Evolutionary conservation across 2,113 vertebrate species (phyloP).

Genomic region (Pollimyrus isidori): DNA sequence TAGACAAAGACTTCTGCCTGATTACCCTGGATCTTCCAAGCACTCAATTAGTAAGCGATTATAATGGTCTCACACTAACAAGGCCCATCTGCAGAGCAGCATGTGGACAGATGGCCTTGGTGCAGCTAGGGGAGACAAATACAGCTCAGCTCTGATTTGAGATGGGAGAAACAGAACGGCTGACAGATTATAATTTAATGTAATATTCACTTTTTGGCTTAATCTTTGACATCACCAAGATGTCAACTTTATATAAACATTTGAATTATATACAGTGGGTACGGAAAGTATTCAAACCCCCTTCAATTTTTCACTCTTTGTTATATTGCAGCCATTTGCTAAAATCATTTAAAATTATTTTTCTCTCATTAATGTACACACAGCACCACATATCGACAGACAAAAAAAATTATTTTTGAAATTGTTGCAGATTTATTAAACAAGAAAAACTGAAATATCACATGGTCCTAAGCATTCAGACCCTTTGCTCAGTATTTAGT

Average conservation of each 20-base stretch:
- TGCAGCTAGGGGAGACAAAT: neutral
- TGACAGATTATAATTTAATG: neutral
- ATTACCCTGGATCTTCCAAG: constrained; percentile 1
- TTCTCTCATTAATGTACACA: no score
- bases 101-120: neutral
- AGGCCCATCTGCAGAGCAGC: constrained; percentile 4
- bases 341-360: no score
- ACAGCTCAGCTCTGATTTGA: neutral
- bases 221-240: neutral
- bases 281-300: no score
- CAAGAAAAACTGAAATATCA: no score
- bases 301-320: no score
- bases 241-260: neutral
- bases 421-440: no score
- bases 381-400: no score
- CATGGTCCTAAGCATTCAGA: no score
- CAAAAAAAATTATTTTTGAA: no score
- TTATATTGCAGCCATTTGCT: no score
- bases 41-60: constrained; percentile 1
- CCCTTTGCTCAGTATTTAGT: no score
- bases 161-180: neutral
- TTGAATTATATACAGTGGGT: no score
- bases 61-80: neutral
- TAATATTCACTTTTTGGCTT: neutral
- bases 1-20: constrained; percentile 6